Evolutionary conservation across 2,113 vertebrate species (phyloP).

Genomic region (pig (Sus scrofa)): T2T-Sscrofa CM000812.6:106052001-106052500

Average conservation of each 20-base stretch:
- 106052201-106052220: background rate
- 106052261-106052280: background rate
- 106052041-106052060: background rate
- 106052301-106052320: background rate
- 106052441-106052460: background rate
- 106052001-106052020: background rate
- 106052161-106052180: background rate
- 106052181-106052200: background rate
- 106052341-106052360: background rate
- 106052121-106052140: constrained; percentile 2
- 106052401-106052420: background rate
- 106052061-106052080: background rate
- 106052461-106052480: background rate
- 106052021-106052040: background rate
- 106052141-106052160: background rate
- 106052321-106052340: background rate
- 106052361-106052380: background rate
- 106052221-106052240: background rate
- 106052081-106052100: background rate
- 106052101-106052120: background rate
- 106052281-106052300: background rate
- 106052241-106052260: background rate
- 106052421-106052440: background rate
- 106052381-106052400: background rate
- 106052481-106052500: background rate